These are phyloP conservation scores for Parazoanthus atlanticus DNA, from an alignment of 92 coral and sea anemone genomes.

Conservation along the genomic window DNA sequence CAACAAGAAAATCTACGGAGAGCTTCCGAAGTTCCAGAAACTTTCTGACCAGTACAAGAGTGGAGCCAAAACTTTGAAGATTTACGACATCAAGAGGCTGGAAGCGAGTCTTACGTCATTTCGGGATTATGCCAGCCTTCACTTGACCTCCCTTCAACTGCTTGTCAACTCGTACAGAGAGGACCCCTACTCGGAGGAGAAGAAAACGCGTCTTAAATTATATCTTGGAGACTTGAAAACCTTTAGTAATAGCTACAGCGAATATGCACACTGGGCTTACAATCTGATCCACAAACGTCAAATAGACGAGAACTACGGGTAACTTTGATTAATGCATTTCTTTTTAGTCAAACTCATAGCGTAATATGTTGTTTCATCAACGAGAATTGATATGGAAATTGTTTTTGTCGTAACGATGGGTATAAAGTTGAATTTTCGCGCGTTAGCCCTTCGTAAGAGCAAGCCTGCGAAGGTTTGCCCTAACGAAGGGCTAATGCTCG, in stretches of 20 bases:
- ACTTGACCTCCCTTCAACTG: constrained; percentile 1
- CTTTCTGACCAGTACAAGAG: neutral
- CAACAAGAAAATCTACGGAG: neutral
- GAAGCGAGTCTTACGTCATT: constrained; percentile 20
- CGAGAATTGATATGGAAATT: too few relatives aligned
- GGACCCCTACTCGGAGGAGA: neutral
- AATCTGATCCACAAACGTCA: constrained; percentile 3
- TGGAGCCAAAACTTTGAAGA: neutral
- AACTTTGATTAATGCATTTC: too few relatives aligned
- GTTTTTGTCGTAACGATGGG: too few relatives aligned
- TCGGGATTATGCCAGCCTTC: constrained; percentile 32
- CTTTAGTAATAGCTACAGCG: neutral
- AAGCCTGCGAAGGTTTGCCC: too few relatives aligned
- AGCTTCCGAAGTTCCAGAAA: constrained; percentile 16
- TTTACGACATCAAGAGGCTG: constrained; percentile 12
- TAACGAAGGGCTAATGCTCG: too few relatives aligned
- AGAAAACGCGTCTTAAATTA: neutral
- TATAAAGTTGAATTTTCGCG: too few relatives aligned
- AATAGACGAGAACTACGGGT: neutral
- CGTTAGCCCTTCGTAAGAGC: too few relatives aligned
- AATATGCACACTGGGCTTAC: neutral
- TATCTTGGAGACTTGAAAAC: constrained; percentile 9
- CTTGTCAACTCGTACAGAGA: constrained; percentile 1
- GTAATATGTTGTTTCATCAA: too few relatives aligned
- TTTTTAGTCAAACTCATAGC: too few relatives aligned